These are phyloP conservation scores for Styela clava DNA, from an alignment of 23 tunicate genomes.

Conservation along the genomic window DNA sequence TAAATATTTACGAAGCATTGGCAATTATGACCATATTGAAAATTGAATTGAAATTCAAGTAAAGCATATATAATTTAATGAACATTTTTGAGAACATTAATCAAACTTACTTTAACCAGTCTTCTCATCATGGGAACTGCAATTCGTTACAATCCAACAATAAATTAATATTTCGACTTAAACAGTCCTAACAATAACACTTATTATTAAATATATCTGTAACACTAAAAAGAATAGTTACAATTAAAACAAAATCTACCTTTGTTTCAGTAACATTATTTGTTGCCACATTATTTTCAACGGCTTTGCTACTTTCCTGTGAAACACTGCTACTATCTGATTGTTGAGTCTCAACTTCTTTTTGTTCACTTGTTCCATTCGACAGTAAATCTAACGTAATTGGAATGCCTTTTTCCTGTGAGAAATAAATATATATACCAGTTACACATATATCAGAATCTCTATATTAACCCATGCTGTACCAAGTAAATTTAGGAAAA, in stretches of 20 bases:
- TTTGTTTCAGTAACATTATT: neutral
- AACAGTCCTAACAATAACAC: neutral
- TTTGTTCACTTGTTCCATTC: conserved; percentile 5
- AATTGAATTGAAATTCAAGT: too few species aligned
- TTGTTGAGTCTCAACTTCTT: neutral
- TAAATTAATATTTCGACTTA: too few species aligned
- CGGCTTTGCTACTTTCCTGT: neutral
- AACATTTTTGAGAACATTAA: too few species aligned
- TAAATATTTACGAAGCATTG: too few species aligned
- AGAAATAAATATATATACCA: neutral
- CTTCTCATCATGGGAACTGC: neutral
- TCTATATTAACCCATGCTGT: too few species aligned
- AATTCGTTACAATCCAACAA: too few species aligned
- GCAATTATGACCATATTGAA: too few species aligned
- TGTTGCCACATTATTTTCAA: neutral
- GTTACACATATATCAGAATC: too few species aligned
- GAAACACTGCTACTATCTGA: neutral
- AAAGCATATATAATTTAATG: too few species aligned
- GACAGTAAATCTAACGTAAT: conserved; percentile 52
- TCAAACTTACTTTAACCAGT: neutral
- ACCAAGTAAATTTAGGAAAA: too few species aligned
- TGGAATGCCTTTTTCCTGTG: conserved; percentile 49
- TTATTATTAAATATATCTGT: too few species aligned
- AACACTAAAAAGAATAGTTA: too few species aligned
- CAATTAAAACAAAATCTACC: neutral